These are phyloP conservation scores for Steromphala cineraria DNA, from an alignment of 2,888 invertebrate species.

Conservation along the genomic window DNA sequence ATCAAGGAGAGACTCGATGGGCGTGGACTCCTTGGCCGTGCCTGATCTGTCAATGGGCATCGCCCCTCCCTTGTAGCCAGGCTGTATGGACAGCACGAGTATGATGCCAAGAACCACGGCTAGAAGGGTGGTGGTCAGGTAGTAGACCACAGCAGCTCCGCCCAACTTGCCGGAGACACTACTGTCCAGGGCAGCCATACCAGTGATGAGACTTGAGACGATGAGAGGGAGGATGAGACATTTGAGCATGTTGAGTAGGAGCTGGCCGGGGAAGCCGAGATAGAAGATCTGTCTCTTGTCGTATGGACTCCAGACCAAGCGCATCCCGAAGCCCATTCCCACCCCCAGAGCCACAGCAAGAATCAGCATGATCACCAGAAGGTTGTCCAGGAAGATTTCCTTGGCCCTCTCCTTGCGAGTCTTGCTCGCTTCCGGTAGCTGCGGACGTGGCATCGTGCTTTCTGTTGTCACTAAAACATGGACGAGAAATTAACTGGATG, in stretches of 20 bases:
- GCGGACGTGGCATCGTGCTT: too few relatives aligned
- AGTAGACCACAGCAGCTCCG: constrained; percentile 90
- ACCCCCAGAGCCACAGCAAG: constrained; percentile 79
- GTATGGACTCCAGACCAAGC: constrained; percentile 81
- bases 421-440: background rate
- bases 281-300: constrained; percentile 78
- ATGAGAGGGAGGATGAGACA: constrained; percentile 82
- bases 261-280: constrained; percentile 82
- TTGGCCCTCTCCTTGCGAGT: constrained; percentile 8
- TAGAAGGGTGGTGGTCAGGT: constrained; percentile 91
- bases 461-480: too few relatives aligned
- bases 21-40: constrained; percentile 42
- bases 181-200: constrained; percentile 90
- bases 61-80: constrained; percentile 77
- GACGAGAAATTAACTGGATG: too few relatives aligned
- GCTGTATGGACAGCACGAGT: constrained; percentile 90
- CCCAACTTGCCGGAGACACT: constrained; percentile 89
- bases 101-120: constrained; percentile 94
- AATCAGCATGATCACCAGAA: constrained; percentile 80
- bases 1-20: constrained; percentile 59
- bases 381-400: constrained; percentile 66
- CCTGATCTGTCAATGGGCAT: constrained; percentile 40
- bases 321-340: constrained; percentile 78
- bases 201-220: constrained; percentile 81
- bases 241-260: constrained; percentile 80